phyloP scores from a whole-genome alignment of 2,888 invertebrate genomes.

The Encarsia formosa region DNA sequence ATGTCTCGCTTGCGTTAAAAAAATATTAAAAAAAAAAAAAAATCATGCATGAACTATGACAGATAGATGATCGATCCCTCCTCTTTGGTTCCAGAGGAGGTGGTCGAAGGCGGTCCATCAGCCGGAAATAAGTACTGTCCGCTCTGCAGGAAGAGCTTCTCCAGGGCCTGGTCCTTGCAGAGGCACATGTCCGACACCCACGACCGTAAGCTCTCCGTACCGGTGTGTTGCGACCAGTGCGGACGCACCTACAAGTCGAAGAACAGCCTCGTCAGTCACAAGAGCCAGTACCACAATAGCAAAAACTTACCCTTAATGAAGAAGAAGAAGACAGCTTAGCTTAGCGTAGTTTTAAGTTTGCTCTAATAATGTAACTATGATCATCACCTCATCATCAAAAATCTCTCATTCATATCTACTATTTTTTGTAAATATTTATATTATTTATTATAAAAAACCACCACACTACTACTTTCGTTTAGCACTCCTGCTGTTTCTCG shows the following conservation, averaged over 20 bases:
- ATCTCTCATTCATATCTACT: no score
- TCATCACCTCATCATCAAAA: no score
- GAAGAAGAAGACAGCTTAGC: slow-evolving; percentile 15
- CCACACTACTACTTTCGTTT: no score
- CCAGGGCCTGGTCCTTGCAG: slow-evolving; percentile 54
- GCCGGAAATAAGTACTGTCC: slow-evolving; percentile 49
- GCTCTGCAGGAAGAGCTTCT: slow-evolving; percentile 54
- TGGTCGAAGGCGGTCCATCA: slow-evolving; percentile 47
- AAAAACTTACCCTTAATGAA: no score
- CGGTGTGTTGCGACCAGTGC: slow-evolving; percentile 54
- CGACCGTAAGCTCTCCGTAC: slow-evolving; percentile 44
- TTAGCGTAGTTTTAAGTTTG: no score
- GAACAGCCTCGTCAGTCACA: background rate
- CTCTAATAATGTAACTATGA: no score
- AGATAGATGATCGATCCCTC: slow-evolving; percentile 45
- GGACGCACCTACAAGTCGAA: slow-evolving; percentile 23
- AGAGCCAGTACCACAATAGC: no score
- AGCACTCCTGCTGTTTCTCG: slow-evolving; percentile 47
- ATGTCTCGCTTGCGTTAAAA: no score
- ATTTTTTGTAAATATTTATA: no score
- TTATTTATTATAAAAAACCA: no score
- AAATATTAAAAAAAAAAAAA: no score
- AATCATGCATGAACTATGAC: background rate
- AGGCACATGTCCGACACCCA: slow-evolving; percentile 54
- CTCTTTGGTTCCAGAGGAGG: slow-evolving; percentile 53